phyloP scores from a whole-genome alignment of 1,140 invertebrate species.

The Apolygus lucorum region DNA sequence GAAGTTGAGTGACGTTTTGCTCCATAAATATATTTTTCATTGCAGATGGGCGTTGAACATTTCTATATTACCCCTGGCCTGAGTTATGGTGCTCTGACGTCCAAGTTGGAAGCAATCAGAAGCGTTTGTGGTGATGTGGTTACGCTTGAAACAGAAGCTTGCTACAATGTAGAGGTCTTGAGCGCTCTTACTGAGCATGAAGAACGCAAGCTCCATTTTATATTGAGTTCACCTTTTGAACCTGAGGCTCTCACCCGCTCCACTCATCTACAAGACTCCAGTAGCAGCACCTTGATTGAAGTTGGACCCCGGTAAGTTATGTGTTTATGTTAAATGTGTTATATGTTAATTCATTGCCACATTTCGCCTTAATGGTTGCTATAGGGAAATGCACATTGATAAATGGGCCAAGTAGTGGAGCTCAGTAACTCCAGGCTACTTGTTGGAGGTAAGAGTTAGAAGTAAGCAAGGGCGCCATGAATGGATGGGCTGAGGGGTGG shows the following conservation, averaged over 20 bases:
- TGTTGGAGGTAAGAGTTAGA: too few species aligned
- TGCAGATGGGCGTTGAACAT: slow-evolving; percentile 31
- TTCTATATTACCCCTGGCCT: slow-evolving; percentile 37
- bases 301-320: slow-evolving; percentile 61
- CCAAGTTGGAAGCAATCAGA: slow-evolving; percentile 34
- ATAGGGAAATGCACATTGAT: too few species aligned
- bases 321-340: not conserved
- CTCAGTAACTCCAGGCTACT: too few species aligned
- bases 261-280: slow-evolving; percentile 39
- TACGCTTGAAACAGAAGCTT: slow-evolving; percentile 59
- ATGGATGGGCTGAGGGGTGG: too few species aligned
- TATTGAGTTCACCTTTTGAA: slow-evolving; percentile 56
- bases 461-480: too few species aligned
- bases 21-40: too few species aligned
- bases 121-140: slow-evolving; percentile 36
- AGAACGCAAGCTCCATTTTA: slow-evolving; percentile 56
- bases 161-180: slow-evolving; percentile 64
- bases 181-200: slow-evolving; percentile 46
- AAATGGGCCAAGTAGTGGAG: too few species aligned
- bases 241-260: slow-evolving; percentile 41
- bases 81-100: slow-evolving; percentile 31
- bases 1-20: too few species aligned
- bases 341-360: too few species aligned
- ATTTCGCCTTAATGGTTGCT: too few species aligned
- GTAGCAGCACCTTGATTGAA: slow-evolving; percentile 50